A percentile compares a stretch with the other conserved stretches of the same genome.
Evolutionary conservation across 2,888 invertebrate genomes (phyloP).

Genomic region (Prenolepis imparis): DNA sequence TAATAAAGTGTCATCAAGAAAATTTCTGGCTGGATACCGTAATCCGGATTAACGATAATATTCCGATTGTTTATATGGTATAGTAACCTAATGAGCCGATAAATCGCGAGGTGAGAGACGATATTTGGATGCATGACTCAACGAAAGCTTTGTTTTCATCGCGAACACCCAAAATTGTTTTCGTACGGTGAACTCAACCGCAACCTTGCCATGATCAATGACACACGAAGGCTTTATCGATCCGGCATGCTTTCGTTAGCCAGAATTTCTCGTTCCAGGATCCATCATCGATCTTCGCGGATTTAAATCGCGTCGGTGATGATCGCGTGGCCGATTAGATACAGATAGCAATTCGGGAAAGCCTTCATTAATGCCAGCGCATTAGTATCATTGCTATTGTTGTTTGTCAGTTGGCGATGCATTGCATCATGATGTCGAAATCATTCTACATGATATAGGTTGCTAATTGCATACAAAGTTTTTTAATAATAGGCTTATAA

Average conservation of each 20-base stretch:
- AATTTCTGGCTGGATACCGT: not conserved
- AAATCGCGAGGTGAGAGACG: constrained; percentile 33
- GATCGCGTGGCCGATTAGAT: constrained; percentile 68
- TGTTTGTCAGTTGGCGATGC: constrained; percentile 47
- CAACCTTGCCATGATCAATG: constrained; percentile 67
- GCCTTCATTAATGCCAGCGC: constrained; percentile 40
- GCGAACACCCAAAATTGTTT: constrained; percentile 61
- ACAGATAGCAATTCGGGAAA: constrained; percentile 64
- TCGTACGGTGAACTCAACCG: constrained; percentile 55
- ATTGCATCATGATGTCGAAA: not conserved
- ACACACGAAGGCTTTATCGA: constrained; percentile 63
- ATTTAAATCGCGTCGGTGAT: constrained; percentile 69
- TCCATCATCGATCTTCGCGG: constrained; percentile 76
- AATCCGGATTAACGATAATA: constrained; percentile 38
- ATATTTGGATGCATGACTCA: constrained; percentile 45
- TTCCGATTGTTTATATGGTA: constrained; percentile 61
- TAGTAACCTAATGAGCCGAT: constrained; percentile 60
- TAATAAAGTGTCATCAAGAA: not conserved
- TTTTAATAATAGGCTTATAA: not conserved
- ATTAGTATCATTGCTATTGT: not conserved
- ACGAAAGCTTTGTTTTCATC: constrained; percentile 54
- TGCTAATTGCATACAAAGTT: not conserved
- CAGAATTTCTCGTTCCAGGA: constrained; percentile 23
- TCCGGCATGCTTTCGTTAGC: constrained; percentile 34
- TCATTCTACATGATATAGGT: not conserved